Percentiles rank a stretch among this genome's conserved stretches.
Conservation (phyloP, 2,113 vertebrate genomes). For the Scolopax mira region DNA sequence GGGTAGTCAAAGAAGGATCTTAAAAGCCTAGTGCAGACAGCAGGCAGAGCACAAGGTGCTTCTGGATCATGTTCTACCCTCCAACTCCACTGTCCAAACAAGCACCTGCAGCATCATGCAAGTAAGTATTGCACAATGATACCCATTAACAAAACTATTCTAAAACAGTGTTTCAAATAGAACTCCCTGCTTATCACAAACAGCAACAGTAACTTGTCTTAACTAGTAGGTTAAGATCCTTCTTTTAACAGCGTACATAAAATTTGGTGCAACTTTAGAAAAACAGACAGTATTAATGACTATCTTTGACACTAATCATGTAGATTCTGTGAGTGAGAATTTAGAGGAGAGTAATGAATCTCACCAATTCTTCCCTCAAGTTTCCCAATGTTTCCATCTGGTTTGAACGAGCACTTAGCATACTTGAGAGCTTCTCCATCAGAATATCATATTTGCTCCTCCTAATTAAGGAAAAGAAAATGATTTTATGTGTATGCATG, state of each 20-base stretch:
- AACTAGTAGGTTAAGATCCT: background rate
- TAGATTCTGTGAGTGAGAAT: background rate
- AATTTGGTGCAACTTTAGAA: background rate
- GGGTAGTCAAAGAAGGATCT: background rate
- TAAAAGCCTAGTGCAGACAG: background rate
- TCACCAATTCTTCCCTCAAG: slow-evolving; percentile 86
- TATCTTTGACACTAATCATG: background rate
- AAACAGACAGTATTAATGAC: background rate
- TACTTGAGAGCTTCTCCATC: slow-evolving; percentile 85
- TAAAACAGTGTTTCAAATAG: background rate
- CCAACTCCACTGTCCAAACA: background rate
- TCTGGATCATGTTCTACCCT: background rate
- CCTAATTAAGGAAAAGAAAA: slow-evolving; percentile 69
- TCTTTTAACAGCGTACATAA: background rate
- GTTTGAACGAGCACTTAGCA: slow-evolving; percentile 76
- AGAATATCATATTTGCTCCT: slow-evolving; percentile 91
- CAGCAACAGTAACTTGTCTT: background rate
- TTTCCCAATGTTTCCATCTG: slow-evolving; percentile 76
- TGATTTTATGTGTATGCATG: background rate
- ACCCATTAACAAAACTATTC: background rate
- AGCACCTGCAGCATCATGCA: background rate
- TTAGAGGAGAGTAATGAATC: background rate
- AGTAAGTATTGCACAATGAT: fast-evolving
- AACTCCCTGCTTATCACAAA: background rate
- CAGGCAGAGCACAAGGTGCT: background rate